Conservation (phyloP, 2,888 invertebrate species). For the Hyppa rectilinea region DNA sequence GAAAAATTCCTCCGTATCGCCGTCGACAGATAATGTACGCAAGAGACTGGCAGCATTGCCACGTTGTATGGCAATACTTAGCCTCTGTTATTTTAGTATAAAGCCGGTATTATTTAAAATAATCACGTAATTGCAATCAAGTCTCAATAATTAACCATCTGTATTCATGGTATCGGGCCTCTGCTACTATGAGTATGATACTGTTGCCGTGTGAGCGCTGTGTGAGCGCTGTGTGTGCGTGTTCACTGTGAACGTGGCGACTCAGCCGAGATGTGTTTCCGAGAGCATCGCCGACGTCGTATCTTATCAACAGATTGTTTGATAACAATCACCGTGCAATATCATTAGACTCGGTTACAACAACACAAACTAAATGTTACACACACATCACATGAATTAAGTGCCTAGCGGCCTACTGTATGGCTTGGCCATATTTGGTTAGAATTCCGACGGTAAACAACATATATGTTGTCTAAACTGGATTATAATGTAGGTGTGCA, state of each 20-base stretch:
- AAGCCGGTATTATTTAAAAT: too few relatives aligned
- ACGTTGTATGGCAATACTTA: too few relatives aligned
- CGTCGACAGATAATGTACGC: too few relatives aligned
- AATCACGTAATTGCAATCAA: slow-evolving; percentile 10
- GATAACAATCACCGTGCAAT: slow-evolving; percentile 51
- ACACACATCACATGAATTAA: background rate
- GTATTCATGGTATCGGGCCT: too few relatives aligned
- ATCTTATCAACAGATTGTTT: slow-evolving; percentile 63
- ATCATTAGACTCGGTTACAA: slow-evolving; percentile 29
- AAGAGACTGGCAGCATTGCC: too few relatives aligned
- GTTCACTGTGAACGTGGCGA: background rate
- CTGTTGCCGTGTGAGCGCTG: background rate
- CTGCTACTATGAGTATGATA: background rate
- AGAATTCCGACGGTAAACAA: background rate
- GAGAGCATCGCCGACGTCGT: slow-evolving; percentile 17
- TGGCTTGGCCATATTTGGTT: background rate
- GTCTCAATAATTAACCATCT: background rate
- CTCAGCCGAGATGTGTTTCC: slow-evolving; percentile 3
- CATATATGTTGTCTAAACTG: background rate
- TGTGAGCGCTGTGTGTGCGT: too few relatives aligned
- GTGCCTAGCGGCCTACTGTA: background rate
- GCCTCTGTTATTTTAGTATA: too few relatives aligned
- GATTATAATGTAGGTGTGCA: background rate
- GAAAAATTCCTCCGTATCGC: too few relatives aligned
- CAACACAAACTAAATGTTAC: slow-evolving; percentile 30